phyloP scores from a whole-genome alignment of 2,888 invertebrate genomes.

The Eristalinus sepulchralis region DNA sequence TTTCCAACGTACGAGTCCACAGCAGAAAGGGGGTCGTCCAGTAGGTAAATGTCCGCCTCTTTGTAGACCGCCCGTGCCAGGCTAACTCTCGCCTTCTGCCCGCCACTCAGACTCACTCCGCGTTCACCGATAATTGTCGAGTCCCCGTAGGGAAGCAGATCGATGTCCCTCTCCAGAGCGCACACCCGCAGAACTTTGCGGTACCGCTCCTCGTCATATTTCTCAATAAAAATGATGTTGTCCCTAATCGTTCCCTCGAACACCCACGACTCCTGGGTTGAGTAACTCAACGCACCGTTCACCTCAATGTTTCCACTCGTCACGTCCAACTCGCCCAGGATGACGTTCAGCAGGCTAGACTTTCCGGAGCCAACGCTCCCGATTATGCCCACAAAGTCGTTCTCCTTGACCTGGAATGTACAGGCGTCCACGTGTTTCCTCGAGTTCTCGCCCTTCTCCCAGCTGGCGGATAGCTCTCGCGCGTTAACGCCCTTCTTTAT shows the following conservation, averaged over 20 bases:
- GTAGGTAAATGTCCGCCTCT: constrained; percentile 86
- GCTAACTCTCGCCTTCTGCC: constrained; percentile 87
- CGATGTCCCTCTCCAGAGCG: constrained; percentile 84
- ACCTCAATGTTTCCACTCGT: constrained; percentile 83
- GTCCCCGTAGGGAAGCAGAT: constrained; percentile 82
- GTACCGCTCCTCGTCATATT: constrained; percentile 82
- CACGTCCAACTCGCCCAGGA: constrained; percentile 86
- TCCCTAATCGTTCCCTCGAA: constrained; percentile 89
- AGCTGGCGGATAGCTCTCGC: constrained; percentile 45
- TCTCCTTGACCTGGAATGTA: constrained; percentile 77
- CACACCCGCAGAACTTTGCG: constrained; percentile 82
- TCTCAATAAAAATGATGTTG: constrained; percentile 92
- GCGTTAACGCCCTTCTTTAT: constrained; percentile 45
- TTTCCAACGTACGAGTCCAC: constrained; percentile 88
- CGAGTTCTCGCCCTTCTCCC: constrained; percentile 48
- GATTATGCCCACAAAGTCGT: constrained; percentile 81
- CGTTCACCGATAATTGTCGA: constrained; percentile 83
- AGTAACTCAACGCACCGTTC: constrained; percentile 85
- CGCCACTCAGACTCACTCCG: constrained; percentile 86
- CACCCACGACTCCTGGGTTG: constrained; percentile 90
- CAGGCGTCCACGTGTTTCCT: constrained; percentile 75
- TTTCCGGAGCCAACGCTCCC: constrained; percentile 88
- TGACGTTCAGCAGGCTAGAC: constrained; percentile 85
- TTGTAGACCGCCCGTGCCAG: constrained; percentile 87
- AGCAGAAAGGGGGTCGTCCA: constrained; percentile 88